Evolutionary conservation across 2,797 vertebrate species (phyloP), one percentile per base, ranked within the genome.

Genomic region (Hydrocynus forskahlii): DNA sequence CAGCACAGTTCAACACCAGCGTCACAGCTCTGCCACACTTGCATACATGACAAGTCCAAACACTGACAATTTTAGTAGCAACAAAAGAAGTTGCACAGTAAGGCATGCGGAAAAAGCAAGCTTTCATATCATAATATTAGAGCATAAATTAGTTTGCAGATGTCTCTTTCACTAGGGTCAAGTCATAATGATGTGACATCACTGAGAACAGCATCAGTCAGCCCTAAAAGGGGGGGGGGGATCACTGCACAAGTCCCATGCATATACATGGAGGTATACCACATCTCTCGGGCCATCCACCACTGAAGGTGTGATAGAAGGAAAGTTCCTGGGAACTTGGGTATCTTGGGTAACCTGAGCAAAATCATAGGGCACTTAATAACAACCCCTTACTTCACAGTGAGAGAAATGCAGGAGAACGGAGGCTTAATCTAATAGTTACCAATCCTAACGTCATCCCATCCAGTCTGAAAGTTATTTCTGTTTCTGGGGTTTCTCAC

Each of bases 281-380:
- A 88, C 93, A 89, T 92, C 84, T 90, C 91, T 90, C 92, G 88
- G 83, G 87, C 92, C 92, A 94, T 88, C 90, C 90, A 87, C 92
- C 91, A 91, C 86, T 91, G 92, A 88, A 93, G 89, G 89, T 89
- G 87, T 93, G 92, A 93, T 94, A 92, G 91, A 94, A 91, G 88
- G 88, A 90, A 88, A 92, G 89, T 90, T 93, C 93, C 88, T 93
- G 92, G 88, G 90, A 90, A 78, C 35, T 35, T 35, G 90, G 89
- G 89, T 89, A 90, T 94, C 93, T 92, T 92, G 91, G 90, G 91
- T 91, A 94, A 94, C 93, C 93, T 95, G 88, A 93, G 93, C 91
- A 93, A 90, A 94, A 88, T 93, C 91, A 94, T 62, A 88, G 81
- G 87, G 91, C 87, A 92, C 69, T 81, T 83, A 85, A 72, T 63